phyloP scores from a whole-genome alignment of 37 sponge, comb jelly and placozoan species.

The Cliona cf. orientalis region DNA sequence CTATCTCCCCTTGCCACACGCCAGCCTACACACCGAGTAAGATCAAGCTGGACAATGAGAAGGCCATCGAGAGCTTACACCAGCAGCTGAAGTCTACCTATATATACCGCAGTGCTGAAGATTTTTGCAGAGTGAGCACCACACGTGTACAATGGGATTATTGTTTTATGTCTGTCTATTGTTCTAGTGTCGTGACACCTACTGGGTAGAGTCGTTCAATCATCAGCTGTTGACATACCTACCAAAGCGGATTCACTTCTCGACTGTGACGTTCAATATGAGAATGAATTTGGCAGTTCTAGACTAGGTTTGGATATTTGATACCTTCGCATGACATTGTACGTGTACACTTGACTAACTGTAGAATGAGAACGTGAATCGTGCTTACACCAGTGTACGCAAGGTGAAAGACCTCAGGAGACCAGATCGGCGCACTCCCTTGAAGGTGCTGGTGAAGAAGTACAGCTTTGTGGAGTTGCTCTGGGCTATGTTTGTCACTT shows the following conservation, averaged over 20 bases:
- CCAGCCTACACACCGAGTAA: constrained; percentile 20
- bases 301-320: too few species aligned
- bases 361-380: too few species aligned
- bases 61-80: constrained; percentile 5
- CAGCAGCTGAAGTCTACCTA: neutral
- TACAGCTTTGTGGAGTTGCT: too few species aligned
- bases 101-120: constrained; percentile 3
- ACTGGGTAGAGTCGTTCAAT: constrained; percentile 36
- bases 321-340: too few species aligned
- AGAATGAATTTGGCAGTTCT: constrained; percentile 33
- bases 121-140: constrained; percentile 16
- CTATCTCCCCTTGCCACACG: too few species aligned
- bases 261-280: constrained; percentile 5
- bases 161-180: neutral
- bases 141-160: too few species aligned
- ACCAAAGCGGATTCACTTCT: constrained; percentile 32
- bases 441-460: too few species aligned
- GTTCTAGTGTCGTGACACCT: constrained; percentile 27
- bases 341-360: too few species aligned
- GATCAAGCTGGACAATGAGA: neutral
- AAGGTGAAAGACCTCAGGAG: too few species aligned
- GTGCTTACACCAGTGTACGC: too few species aligned
- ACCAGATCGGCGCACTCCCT: too few species aligned
- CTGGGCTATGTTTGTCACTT: too few species aligned
- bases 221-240: constrained; percentile 35